A percentile compares a stretch with the other conserved stretches of the same genome.
Conservation (phyloP, 2,113 vertebrate genomes). For the Ctenomys sociabilis region DNA sequence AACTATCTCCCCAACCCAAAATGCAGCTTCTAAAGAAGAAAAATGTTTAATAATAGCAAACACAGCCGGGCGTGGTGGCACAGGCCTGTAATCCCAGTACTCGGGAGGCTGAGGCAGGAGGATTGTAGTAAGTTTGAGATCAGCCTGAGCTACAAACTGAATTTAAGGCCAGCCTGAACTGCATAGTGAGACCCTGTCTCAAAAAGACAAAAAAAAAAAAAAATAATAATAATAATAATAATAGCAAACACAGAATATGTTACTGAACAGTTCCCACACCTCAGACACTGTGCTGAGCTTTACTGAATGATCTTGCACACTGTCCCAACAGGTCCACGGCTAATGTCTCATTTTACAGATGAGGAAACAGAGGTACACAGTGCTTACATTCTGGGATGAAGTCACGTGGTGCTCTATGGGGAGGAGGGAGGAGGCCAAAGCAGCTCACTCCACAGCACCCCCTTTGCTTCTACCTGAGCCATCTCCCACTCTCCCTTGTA, state of each 20-base stretch:
- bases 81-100: too few species aligned
- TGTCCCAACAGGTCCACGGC: background rate
- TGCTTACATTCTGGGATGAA: background rate
- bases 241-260: background rate
- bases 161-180: too few species aligned
- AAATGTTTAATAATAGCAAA: constrained; percentile 9
- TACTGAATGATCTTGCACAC: too few species aligned
- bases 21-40: background rate
- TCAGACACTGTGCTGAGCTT: background rate
- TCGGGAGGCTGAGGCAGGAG: too few species aligned
- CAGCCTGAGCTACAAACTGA: too few species aligned
- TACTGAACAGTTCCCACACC: background rate
- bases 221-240: too few species aligned
- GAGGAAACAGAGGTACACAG: background rate
- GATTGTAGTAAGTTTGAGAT: too few species aligned
- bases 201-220: too few species aligned
- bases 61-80: too few species aligned
- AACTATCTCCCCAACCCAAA: background rate
- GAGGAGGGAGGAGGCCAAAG: background rate
- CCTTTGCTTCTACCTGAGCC: background rate
- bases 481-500: background rate
- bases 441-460: background rate
- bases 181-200: too few species aligned
- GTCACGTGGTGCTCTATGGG: too few species aligned
- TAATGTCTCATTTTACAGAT: background rate